phyloP scores from a whole-genome alignment of 2,113 vertebrate genomes.

The Burhinus oedicnemus region DNA sequence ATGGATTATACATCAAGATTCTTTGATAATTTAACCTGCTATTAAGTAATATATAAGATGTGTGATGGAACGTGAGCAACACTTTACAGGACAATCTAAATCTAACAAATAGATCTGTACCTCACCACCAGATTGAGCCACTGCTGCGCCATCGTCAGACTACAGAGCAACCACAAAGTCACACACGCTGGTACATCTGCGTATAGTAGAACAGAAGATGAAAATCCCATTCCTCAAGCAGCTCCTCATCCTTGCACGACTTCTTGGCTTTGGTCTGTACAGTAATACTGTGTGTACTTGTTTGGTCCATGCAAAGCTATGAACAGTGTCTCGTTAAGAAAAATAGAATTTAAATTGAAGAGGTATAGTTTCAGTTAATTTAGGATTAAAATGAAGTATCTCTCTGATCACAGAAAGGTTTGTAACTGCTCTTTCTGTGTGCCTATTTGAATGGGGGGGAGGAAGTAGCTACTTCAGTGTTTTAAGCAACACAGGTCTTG shows the following conservation, averaged over 20 bases:
- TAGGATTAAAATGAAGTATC: conserved; percentile 45
- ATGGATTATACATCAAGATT: conserved; percentile 67
- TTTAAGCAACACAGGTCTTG: conserved; percentile 21
- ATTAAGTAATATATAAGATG: conserved; percentile 58
- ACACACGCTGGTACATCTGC: conserved; percentile 33
- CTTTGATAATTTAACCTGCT: conserved; percentile 27
- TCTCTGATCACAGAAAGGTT: conserved; percentile 12
- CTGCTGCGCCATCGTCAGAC: conserved; percentile 43
- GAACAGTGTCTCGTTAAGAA: conserved; percentile 45
- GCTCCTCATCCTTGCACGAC: conserved; percentile 56
- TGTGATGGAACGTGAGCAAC: conserved; percentile 33
- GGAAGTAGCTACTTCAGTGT: neutral
- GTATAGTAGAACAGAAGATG: neutral
- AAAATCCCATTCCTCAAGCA: conserved; percentile 62
- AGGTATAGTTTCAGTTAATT: neutral
- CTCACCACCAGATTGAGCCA: conserved; percentile 51
- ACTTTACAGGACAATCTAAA: conserved; percentile 51
- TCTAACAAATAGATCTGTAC: conserved; percentile 40
- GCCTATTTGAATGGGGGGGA: neutral
- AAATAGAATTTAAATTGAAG: conserved; percentile 56
- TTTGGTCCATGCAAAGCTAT: conserved; percentile 78
- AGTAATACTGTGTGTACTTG: conserved; percentile 62
- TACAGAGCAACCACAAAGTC: conserved; percentile 63
- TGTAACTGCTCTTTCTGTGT: neutral
- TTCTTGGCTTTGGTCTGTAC: conserved; percentile 67